A percentile compares a stretch with the other conserved stretches of the same genome.
Evolutionary conservation across 2,888 invertebrate genomes (phyloP).

Genomic region (Rambutsinella grinnellia): DNA sequence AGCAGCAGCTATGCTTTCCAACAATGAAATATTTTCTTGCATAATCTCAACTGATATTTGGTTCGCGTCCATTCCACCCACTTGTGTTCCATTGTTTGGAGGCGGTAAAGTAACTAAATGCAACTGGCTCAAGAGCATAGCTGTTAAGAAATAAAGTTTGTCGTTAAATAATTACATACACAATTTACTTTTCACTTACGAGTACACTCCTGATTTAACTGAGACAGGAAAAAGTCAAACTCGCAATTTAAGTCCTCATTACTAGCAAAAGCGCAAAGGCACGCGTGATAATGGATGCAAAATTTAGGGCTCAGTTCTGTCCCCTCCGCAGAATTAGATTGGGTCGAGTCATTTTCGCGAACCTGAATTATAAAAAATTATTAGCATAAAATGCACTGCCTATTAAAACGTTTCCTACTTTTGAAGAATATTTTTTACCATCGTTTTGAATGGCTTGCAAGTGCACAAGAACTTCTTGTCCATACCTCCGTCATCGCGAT

Average conservation of each 20-base stretch:
- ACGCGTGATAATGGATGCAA: conserved; percentile 81
- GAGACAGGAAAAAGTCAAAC: conserved; percentile 73
- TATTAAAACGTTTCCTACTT: not conserved
- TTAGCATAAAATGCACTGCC: not conserved
- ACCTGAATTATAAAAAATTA: conserved; percentile 14
- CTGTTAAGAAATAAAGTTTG: conserved; percentile 28
- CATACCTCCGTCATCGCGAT: conserved; percentile 65
- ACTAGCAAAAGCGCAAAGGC: conserved; percentile 79
- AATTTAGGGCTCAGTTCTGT: conserved; percentile 67
- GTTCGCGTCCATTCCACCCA: conserved; percentile 55
- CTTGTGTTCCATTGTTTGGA: conserved; percentile 20
- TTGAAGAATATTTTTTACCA: no score
- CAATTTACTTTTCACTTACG: conserved; percentile 28
- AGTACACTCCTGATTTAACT: conserved; percentile 38
- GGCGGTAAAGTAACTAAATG: conserved; percentile 59
- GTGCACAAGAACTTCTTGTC: conserved; percentile 75
- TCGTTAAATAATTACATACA: not conserved
- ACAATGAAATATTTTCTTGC: conserved; percentile 63
- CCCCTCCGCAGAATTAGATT: conserved; percentile 9
- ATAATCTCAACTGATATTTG: conserved; percentile 65
- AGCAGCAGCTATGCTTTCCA: conserved; percentile 63
- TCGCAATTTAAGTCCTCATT: conserved; percentile 74
- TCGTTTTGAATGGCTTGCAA: conserved; percentile 73
- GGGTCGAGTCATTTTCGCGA: conserved; percentile 27
- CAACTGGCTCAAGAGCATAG: conserved; percentile 59